Conservation (phyloP, 1,140 invertebrate species). For the Drosophila littoralis region DNA sequence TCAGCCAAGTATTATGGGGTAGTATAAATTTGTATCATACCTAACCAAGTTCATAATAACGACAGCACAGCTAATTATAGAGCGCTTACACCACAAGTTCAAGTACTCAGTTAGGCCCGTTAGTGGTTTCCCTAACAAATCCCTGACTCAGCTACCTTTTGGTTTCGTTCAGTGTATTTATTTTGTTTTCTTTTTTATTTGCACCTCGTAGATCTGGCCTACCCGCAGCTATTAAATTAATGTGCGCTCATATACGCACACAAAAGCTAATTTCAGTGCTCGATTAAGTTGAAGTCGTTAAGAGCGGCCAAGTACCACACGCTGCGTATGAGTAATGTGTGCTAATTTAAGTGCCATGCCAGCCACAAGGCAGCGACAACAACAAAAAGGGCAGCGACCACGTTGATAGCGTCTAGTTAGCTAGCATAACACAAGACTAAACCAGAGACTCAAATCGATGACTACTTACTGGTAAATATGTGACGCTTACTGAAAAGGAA, state of each 20-base stretch:
- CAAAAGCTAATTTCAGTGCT: slow-evolving; percentile 81
- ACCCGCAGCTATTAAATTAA: slow-evolving; percentile 77
- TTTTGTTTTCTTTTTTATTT: slow-evolving; percentile 14
- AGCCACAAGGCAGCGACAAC: slow-evolving; percentile 12
- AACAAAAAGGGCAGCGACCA: neutral
- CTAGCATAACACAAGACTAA: slow-evolving; percentile 24
- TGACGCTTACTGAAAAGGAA: neutral
- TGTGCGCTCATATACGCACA: slow-evolving; percentile 80
- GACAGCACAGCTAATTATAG: slow-evolving; percentile 38
- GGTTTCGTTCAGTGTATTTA: slow-evolving; percentile 21
- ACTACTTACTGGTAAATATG: neutral
- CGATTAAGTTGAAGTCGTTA: slow-evolving; percentile 82
- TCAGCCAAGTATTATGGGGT: neutral
- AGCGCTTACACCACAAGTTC: slow-evolving; percentile 28
- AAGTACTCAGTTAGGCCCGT: slow-evolving; percentile 16
- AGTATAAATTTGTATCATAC: neutral
- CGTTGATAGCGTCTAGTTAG: slow-evolving; percentile 20
- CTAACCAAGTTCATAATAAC: slow-evolving; percentile 1
- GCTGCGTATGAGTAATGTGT: slow-evolving; percentile 79
- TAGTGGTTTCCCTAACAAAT: slow-evolving; percentile 16
- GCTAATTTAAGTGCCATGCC: slow-evolving; percentile 59
- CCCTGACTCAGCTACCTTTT: neutral
- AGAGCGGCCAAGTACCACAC: slow-evolving; percentile 72
- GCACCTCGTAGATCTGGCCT: slow-evolving; percentile 33
- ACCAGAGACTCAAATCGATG: slow-evolving; percentile 18